Base-by-base conservation (phyloP, 2,888 invertebrate genomes). In the Oscheius sp. region DNA sequence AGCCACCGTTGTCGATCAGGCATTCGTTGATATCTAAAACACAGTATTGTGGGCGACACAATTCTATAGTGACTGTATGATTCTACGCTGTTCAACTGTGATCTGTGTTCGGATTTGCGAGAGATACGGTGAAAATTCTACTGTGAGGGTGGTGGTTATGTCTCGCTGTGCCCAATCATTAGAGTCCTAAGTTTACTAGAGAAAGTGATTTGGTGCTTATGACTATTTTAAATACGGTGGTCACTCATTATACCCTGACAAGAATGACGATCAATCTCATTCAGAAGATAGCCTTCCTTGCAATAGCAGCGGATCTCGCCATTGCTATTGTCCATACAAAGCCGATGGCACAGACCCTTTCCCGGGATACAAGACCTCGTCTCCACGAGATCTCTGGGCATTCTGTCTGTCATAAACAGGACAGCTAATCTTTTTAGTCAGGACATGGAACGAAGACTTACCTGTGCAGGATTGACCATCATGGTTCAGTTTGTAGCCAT, bases 1-100 rank as follows among this genome's bases (percentile, higher is more conserved):
- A 95, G 75, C 94, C 92, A 90, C 93, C 92, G 85, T 93, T 93
- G 86, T 94, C 93, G 85, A 93, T 91, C 80, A 93, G 93, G 89
- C 94, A 95, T 90, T 94, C 94, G 87, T 94, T 94, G 50, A 94
- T 93, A 88, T 94, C 94, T 76, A 92, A 91, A 89, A 80, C 1
- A 21, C 21, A 21, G 21, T 21, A 21, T 21, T 21, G 21, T 21
- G 21, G 21, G 21, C 21, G 21, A 21, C 21, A 21, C 21, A 21
- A 21, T 21, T 21, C 21, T 21, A 21, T 21, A 21, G 21, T 21
- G 21, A 21, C 21, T 21, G 21, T 21, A 21, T 21, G 21, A 48
- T 7, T 48, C 50, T 48, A 13, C 13, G 50, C 50, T 48, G 21
- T 21, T 21, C 21, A 21, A 21, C 21, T 21, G 21, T 21, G 21